Evolutionary conservation across 2,797 vertebrate genomes (phyloP).

Genomic region (Orientallactaga sibirica): DNA sequence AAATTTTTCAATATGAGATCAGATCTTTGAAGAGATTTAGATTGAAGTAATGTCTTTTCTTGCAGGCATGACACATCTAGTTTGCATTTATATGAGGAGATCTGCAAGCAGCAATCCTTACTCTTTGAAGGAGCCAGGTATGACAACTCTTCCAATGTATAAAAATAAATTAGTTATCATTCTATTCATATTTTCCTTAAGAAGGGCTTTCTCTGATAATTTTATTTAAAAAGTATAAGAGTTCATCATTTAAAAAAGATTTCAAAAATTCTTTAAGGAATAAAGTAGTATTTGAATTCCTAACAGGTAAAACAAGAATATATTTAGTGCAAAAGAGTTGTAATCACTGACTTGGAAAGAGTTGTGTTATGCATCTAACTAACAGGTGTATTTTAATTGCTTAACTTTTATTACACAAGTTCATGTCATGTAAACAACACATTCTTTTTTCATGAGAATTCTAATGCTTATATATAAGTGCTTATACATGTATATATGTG

Average conservation of each 20-base stretch:
- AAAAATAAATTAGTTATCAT: constrained; percentile 51
- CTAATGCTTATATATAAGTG: too few species aligned
- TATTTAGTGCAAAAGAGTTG: background rate
- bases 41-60: constrained; percentile 78
- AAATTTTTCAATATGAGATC: constrained; percentile 79
- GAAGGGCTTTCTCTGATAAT: background rate
- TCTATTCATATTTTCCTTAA: background rate
- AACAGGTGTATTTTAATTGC: background rate
- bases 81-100: constrained; percentile 86
- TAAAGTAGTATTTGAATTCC: background rate
- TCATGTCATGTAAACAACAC: background rate
- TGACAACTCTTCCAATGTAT: constrained; percentile 67
- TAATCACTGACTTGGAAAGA: background rate
- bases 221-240: background rate
- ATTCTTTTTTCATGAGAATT: background rate
- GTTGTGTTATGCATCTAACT: background rate
- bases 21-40: constrained; percentile 83
- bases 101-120: constrained; percentile 70
- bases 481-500: background rate
- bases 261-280: background rate
- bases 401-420: background rate
- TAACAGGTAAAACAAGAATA: background rate
- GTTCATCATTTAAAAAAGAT: background rate
- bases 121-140: constrained; percentile 74
- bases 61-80: constrained; percentile 69